These are phyloP conservation scores for Dorcus hopei DNA, from an alignment of 2,888 invertebrate species.

Conservation along the genomic window DNA sequence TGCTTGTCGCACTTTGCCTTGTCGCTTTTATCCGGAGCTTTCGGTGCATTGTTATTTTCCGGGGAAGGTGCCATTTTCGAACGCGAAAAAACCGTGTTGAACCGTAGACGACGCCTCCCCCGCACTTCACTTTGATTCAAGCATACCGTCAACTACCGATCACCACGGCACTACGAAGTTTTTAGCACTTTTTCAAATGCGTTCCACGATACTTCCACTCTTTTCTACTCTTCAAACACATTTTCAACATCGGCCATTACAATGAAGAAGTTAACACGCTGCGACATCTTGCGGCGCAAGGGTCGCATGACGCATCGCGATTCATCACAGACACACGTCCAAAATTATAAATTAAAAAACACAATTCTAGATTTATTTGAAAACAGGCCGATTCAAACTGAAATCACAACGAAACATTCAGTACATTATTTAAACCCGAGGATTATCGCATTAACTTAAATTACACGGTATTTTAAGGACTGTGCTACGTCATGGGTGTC, in stretches of 20 bases:
- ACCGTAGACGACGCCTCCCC: slow-evolving; percentile 6
- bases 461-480: too few species aligned
- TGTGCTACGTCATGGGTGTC: too few species aligned
- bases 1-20: slow-evolving; percentile 53
- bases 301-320: background rate
- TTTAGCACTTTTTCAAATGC: too few species aligned
- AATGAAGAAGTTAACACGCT: slow-evolving; percentile 15
- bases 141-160: too few species aligned
- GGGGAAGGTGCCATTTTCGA: slow-evolving; percentile 69
- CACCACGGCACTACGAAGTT: too few species aligned
- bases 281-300: slow-evolving; percentile 15
- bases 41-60: slow-evolving; percentile 72
- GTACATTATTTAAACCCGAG: too few species aligned
- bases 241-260: slow-evolving; percentile 44
- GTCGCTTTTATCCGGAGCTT: slow-evolving; percentile 65
- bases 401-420: too few species aligned
- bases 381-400: too few species aligned
- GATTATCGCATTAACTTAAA: too few species aligned
- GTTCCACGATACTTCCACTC: background rate
- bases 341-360: too few species aligned
- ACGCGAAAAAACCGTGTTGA: slow-evolving; percentile 8
- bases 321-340: too few species aligned
- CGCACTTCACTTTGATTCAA: background rate
- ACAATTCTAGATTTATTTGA: too few species aligned
- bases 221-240: slow-evolving; percentile 40